phyloP scores from a whole-genome alignment of 2,113 vertebrate species.

The Caranx ignobilis region DNA sequence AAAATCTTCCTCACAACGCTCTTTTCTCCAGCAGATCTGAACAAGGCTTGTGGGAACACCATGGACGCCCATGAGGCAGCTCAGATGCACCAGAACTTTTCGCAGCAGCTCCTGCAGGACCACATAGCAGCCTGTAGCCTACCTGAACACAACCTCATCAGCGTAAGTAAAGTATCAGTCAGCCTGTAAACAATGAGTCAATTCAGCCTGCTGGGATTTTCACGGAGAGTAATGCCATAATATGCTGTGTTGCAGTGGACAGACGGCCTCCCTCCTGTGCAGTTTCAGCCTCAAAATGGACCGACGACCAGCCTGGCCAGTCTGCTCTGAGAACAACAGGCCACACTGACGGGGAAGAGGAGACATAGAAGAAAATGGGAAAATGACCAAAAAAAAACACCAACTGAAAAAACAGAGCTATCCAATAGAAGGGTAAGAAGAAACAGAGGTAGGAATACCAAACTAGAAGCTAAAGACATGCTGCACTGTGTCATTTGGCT shows the following conservation, averaged over 20 bases:
- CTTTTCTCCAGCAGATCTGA: slow-evolving; percentile 85
- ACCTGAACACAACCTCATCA: slow-evolving; percentile 93
- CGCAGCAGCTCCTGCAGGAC: slow-evolving; percentile 91
- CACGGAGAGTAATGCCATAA: slow-evolving; percentile 54
- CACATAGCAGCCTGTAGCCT: slow-evolving; percentile 93
- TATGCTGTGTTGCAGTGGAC: slow-evolving; percentile 87
- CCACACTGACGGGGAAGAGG: background rate
- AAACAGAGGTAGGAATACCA: background rate
- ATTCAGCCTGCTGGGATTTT: slow-evolving; percentile 65
- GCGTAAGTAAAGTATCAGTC: slow-evolving; percentile 75
- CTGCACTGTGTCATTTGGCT: slow-evolving; percentile 26
- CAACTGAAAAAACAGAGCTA: background rate
- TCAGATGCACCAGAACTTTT: slow-evolving; percentile 97
- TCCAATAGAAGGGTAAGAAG: background rate
- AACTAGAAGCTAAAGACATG: slow-evolving; percentile 2
- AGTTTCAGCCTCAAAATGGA: slow-evolving; percentile 92
- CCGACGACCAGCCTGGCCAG: slow-evolving; percentile 91
- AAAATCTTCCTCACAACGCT: background rate
- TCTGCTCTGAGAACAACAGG: slow-evolving; percentile 80
- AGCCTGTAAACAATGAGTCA: background rate
- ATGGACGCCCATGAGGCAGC: slow-evolving; percentile 92
- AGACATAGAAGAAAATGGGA: background rate
- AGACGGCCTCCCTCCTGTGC: slow-evolving; percentile 89
- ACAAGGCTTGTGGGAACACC: slow-evolving; percentile 92
- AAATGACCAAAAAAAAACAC: background rate